phyloP scores from a whole-genome alignment of 2,797 vertebrate species.

The Cynopterus sphinx region DNA sequence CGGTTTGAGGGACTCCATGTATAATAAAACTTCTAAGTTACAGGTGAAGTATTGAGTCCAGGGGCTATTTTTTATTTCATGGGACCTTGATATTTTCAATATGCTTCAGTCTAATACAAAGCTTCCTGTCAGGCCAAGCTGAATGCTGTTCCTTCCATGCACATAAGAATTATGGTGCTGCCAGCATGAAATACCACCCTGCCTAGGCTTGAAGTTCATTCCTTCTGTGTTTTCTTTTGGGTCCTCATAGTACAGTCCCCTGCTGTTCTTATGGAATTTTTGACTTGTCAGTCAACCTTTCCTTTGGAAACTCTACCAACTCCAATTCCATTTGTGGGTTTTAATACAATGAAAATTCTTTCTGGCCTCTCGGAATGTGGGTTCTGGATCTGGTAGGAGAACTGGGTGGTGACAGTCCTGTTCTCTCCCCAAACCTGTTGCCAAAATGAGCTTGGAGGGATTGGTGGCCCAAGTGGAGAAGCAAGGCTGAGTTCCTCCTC shows the following conservation, averaged over 20 bases:
- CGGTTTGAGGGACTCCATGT: not conserved
- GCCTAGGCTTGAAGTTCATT: not conserved
- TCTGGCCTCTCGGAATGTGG: not conserved
- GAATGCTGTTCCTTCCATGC: not conserved
- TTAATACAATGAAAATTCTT: not conserved
- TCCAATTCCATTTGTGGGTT: not conserved
- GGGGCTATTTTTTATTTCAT: constrained; percentile 6
- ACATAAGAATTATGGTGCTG: not conserved
- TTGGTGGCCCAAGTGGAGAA: not conserved
- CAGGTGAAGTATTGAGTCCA: not conserved
- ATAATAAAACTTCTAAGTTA: constrained; percentile 25
- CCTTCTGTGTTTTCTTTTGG: not conserved
- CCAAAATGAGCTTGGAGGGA: not conserved
- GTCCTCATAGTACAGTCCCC: not conserved
- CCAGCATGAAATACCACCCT: not conserved
- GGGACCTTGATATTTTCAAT: constrained; percentile 43
- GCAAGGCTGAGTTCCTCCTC: not conserved
- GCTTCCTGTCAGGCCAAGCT: not conserved
- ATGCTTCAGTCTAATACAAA: constrained; percentile 1
- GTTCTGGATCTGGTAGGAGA: not conserved
- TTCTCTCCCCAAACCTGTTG: not conserved
- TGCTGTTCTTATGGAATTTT: not conserved
- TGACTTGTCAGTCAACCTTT: not conserved
- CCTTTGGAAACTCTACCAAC: constrained; percentile 17
- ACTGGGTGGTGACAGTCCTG: not conserved